Percentiles rank a stretch among this genome's conserved stretches.
Conservation (phyloP, 2,888 invertebrate species). For the Lepidocyrtoides sp. region DNA sequence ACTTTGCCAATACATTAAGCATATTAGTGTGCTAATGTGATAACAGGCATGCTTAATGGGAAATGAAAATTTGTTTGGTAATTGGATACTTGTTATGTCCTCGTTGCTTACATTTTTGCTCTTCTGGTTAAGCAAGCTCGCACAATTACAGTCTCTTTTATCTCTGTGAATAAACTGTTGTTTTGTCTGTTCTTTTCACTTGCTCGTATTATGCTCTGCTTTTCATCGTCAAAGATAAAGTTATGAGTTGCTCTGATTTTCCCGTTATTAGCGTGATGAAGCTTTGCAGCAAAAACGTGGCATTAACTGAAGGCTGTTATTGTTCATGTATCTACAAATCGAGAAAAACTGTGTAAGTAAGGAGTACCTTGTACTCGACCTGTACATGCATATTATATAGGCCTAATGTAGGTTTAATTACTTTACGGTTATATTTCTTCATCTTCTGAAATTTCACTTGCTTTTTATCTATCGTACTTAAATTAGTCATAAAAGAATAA, state of each 20-base stretch:
- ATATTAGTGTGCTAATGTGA: constrained; percentile 47
- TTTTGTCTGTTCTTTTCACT: neutral
- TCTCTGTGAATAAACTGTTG: neutral
- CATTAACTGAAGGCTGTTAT: neutral
- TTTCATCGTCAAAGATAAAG: neutral
- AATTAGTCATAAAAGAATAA: neutral
- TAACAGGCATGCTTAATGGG: constrained; percentile 70
- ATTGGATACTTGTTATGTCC: constrained; percentile 73
- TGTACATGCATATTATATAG: constrained; percentile 5
- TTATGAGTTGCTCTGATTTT: constrained; percentile 34
- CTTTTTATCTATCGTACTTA: neutral
- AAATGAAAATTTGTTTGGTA: constrained; percentile 70
- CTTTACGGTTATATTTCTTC: constrained; percentile 10
- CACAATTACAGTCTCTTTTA: no score
- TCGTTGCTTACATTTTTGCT: constrained; percentile 45
- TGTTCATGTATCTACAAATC: neutral
- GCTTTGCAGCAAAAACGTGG: neutral
- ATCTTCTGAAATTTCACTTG: neutral
- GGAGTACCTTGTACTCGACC: no score
- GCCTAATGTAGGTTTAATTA: constrained; percentile 5
- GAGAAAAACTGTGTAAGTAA: constrained; percentile 26
- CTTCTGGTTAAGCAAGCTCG: constrained; percentile 8
- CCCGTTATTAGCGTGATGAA: constrained; percentile 36
- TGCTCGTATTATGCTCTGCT: neutral
- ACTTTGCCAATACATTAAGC: neutral